These are phyloP conservation scores for Acrocephalus arundinaceus DNA, from an alignment of 2,113 vertebrate genomes.

Conservation along the genomic window DNA sequence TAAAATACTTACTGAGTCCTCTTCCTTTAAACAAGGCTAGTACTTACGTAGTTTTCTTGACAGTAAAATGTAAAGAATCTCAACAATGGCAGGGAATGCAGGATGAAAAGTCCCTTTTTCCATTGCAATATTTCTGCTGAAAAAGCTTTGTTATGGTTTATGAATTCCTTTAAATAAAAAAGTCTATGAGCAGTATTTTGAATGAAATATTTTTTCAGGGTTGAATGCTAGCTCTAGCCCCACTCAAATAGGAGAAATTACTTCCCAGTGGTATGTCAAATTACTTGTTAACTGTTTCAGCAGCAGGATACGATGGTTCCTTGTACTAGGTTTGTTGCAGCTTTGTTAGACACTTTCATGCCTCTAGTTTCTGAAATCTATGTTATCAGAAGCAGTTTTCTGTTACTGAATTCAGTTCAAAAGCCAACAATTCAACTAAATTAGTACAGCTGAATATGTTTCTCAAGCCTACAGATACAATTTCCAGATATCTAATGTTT, in stretches of 20 bases:
- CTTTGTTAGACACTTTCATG: background rate
- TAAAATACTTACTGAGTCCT: constrained; percentile 7
- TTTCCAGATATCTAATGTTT: background rate
- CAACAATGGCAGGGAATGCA: constrained; percentile 19
- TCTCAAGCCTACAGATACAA: background rate
- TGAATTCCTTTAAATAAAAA: constrained; percentile 44
- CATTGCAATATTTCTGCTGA: constrained; percentile 36
- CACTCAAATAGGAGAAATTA: constrained; percentile 44
- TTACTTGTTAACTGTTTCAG: constrained; percentile 60
- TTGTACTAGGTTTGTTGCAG: background rate
- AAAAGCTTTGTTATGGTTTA: constrained; percentile 39
- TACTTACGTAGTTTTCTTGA: constrained; percentile 50
- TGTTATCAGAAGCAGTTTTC: background rate
- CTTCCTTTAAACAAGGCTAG: constrained; percentile 32
- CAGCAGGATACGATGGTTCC: background rate
- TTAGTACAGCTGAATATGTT: background rate
- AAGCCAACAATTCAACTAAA: background rate
- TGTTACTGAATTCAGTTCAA: background rate
- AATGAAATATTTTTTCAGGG: constrained; percentile 50
- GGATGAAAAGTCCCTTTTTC: constrained; percentile 29
- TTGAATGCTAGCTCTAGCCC: constrained; percentile 27
- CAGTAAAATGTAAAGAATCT: constrained; percentile 50
- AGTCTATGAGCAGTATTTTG: constrained; percentile 24
- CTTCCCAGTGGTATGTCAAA: constrained; percentile 41
- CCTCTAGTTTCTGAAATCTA: constrained; percentile 32